Percentiles rank a stretch among this genome's conserved stretches.
phyloP scores from a whole-genome alignment of 2,888 invertebrate genomes.

The Crocallis elinguaria region DNA sequence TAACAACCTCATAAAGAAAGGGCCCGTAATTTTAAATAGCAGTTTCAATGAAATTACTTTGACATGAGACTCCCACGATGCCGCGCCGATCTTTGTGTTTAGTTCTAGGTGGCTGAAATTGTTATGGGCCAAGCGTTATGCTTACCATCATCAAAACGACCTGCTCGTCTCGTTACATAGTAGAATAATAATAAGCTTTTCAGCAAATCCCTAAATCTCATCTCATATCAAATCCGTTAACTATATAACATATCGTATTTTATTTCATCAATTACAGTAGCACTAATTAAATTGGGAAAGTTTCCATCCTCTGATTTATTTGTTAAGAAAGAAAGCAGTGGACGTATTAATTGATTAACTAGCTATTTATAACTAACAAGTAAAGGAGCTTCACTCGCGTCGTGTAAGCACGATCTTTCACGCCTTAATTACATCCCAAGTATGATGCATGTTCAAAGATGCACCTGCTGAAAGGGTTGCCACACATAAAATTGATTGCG shows the following conservation, averaged over 20 bases:
- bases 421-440: constrained; percentile 63
- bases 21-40: too few relatives aligned
- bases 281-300: background rate
- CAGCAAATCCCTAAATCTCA: too few relatives aligned
- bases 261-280: background rate
- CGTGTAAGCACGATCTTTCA: constrained; percentile 55
- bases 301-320: background rate
- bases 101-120: too few relatives aligned
- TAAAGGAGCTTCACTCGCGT: constrained; percentile 24
- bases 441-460: constrained; percentile 67
- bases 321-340: background rate
- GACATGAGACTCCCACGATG: too few relatives aligned
- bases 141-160: too few relatives aligned
- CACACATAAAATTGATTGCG: background rate
- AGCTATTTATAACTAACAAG: constrained; percentile 14
- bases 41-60: too few relatives aligned
- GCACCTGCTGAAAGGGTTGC: constrained; percentile 58
- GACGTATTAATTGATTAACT: constrained; percentile 20
- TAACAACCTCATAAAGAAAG: too few relatives aligned
- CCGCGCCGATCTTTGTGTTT: too few relatives aligned
- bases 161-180: too few relatives aligned
- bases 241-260: background rate
- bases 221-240: background rate
- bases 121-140: too few relatives aligned
- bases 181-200: too few relatives aligned